Evolutionary conservation across 1,140 invertebrate species (phyloP).

Genomic region (Streblospio benedicti): DNA sequence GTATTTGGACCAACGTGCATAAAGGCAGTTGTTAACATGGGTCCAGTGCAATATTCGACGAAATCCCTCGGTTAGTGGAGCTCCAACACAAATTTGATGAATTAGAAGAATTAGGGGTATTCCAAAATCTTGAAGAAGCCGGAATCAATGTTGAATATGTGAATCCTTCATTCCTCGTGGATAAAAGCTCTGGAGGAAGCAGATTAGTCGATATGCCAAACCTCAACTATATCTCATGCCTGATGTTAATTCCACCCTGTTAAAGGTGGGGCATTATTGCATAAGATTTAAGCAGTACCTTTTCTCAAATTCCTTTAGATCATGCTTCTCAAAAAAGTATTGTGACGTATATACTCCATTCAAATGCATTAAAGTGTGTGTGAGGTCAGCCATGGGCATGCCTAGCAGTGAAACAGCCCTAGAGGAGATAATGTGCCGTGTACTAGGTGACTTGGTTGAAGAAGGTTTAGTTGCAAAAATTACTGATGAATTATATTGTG

Average conservation of each 20-base stretch:
- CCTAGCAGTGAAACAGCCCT: background rate
- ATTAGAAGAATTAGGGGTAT: background rate
- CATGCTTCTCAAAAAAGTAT: slow-evolving; percentile 20
- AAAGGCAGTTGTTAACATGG: slow-evolving; percentile 24
- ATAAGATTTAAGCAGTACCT: slow-evolving; percentile 17
- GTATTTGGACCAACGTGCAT: too few species aligned
- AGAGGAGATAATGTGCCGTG: slow-evolving; percentile 14
- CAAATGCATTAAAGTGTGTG: slow-evolving; percentile 16
- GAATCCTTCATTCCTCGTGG: slow-evolving; percentile 21
- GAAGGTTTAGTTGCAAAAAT: slow-evolving; percentile 10
- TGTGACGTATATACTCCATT: slow-evolving; percentile 18
- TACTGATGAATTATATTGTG: slow-evolving; percentile 13
- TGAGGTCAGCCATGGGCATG: slow-evolving; percentile 14
- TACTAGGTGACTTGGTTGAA: slow-evolving; percentile 9
- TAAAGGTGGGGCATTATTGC: slow-evolving; percentile 13
- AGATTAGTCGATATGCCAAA: slow-evolving; percentile 13
- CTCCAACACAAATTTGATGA: too few species aligned
- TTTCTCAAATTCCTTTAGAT: background rate
- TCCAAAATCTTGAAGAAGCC: slow-evolving; percentile 3
- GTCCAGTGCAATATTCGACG: slow-evolving; percentile 14
- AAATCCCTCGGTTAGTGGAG: too few species aligned
- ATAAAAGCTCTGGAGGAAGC: slow-evolving; percentile 17
- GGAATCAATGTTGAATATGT: slow-evolving; percentile 13
- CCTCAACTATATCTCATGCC: slow-evolving; percentile 18
- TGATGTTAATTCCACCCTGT: slow-evolving; percentile 20